Evolutionary conservation across 2,888 invertebrate species (phyloP), one percentile per base, ranked within the genome.

Genomic region (Temnothorax rugatulus): DNA sequence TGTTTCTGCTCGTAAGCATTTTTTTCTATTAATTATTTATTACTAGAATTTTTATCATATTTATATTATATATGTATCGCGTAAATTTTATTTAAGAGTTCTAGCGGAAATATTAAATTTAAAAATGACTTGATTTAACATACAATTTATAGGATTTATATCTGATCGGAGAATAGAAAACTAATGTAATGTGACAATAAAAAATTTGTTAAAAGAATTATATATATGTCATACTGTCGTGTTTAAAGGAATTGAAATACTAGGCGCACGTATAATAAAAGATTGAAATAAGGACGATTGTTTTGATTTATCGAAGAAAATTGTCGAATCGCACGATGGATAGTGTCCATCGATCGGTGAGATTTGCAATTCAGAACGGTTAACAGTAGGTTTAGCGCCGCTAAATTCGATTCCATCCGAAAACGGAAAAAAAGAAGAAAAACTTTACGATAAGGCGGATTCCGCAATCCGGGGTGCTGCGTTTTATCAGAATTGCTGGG

Each of bases 401-500:
- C 15, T 52, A 52, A 77, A 68, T 79, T 73, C 34, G 73, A 71
- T 71, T 18, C 21, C 47, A 8, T 38, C 47, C 13, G 13, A 59
- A 79, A 77, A 71, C 47, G 34, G 13, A 25, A 34, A 79, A 79
- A 68, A 44, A 47, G 44, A 47, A 18, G 34, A 18, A 64, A 34
- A 83, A 44, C 34, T 18, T 84, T 41, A 59, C 44, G 87, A 89
- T 90, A 90, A 90, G 90, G 86, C 83, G 86, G 87, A 89, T 90
- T 87, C 84, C 85, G 84, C 73, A 84, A 87, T 86, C 84, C 84
- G 21, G 83, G 84, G 82, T 84, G 86, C n/a, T 50, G 47, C 88
- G 87, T 90, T 90, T 90, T 89, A 89, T 87, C 91, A 87, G 88
- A 89, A 90, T 90, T 90, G 89, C 82, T 79, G 75, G 84, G 83